Evolutionary conservation across 2,113 vertebrate species (phyloP).

Genomic region (Notarius lentiginosus): DNA sequence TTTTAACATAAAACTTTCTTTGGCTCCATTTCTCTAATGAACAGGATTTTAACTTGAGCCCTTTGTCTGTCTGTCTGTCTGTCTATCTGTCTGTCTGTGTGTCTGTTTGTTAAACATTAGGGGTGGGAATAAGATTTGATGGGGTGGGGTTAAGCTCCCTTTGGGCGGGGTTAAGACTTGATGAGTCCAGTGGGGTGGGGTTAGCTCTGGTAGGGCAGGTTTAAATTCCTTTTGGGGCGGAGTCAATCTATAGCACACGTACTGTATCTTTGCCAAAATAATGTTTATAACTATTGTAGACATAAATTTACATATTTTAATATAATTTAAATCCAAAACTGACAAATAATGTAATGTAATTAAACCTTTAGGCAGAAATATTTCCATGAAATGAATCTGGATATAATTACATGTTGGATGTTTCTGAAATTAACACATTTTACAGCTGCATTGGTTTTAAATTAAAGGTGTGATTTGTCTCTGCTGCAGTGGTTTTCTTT

Average conservation of each 20-base stretch:
- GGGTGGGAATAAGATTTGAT: not conserved
- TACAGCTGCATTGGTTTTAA: not conserved
- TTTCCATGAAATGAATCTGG: not conserved
- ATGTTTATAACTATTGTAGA: not conserved
- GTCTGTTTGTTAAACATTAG: not conserved
- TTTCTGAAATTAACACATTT: not conserved
- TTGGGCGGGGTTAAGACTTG: no score
- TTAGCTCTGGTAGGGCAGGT: no score
- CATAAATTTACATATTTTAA: not conserved
- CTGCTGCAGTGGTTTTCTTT: not conserved
- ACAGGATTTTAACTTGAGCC: not conserved
- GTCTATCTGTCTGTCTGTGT: not conserved
- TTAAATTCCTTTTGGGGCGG: not conserved
- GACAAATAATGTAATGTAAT: not conserved
- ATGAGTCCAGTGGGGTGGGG: no score
- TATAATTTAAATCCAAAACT: not conserved
- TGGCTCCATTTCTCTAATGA: not conserved
- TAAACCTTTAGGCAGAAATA: not conserved
- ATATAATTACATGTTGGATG: not conserved
- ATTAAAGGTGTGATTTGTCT: not conserved
- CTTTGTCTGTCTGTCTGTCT: not conserved
- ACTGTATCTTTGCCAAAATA: not conserved
- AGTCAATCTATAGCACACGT: not conserved
- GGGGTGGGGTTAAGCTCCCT: no score
- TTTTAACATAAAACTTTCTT: not conserved